phyloP scores from a whole-genome alignment of 1,140 invertebrate genomes.

The Homalodisca vitripennis region DNA sequence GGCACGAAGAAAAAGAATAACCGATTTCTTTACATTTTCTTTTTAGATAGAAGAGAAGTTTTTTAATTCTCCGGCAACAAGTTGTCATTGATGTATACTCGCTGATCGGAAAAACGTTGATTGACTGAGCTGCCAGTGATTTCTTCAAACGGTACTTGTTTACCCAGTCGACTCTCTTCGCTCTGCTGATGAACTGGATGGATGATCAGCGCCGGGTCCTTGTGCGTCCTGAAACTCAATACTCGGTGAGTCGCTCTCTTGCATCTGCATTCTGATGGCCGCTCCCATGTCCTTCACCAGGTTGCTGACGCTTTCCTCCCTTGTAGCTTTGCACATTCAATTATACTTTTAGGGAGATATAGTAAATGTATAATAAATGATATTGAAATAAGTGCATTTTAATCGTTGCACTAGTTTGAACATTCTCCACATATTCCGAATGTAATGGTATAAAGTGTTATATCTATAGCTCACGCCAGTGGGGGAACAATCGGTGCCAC shows the following conservation, averaged over 20 bases:
- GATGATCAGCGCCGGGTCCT: neutral
- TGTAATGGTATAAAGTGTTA: too few species aligned
- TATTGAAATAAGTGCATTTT: too few species aligned
- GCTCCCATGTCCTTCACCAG: slow-evolving; percentile 3
- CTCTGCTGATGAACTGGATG: neutral
- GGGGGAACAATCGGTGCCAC: too few species aligned
- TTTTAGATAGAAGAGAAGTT: neutral
- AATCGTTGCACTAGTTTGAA: too few species aligned
- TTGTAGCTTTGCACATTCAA: too few species aligned
- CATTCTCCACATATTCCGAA: too few species aligned
- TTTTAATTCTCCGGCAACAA: neutral
- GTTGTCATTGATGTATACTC: neutral
- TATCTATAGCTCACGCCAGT: too few species aligned
- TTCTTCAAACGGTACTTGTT: neutral
- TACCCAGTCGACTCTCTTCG: neutral
- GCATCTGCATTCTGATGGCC: neutral
- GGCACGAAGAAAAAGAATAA: neutral
- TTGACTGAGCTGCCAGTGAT: neutral
- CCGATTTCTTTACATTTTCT: neutral
- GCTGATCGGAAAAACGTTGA: neutral
- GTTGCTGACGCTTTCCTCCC: neutral
- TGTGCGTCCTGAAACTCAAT: neutral
- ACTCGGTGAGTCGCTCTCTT: neutral
- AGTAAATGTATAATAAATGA: too few species aligned
- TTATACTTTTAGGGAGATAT: too few species aligned